These are phyloP conservation scores for Acanthococcus lagerstroemiae DNA, from an alignment of 2,888 invertebrate species.

Conservation along the genomic window DNA sequence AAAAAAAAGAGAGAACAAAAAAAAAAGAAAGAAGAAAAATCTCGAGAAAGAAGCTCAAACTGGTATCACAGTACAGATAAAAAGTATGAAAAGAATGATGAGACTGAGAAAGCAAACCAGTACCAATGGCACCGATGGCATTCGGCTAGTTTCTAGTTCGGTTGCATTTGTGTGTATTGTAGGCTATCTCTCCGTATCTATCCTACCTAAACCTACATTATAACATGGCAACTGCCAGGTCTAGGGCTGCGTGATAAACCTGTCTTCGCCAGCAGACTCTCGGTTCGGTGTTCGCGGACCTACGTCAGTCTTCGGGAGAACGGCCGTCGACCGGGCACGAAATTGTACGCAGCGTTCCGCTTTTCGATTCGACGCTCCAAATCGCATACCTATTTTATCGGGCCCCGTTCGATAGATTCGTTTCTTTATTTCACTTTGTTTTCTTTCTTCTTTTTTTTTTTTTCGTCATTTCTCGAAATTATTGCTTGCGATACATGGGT, in stretches of 20 bases:
- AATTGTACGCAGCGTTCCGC: too few species aligned
- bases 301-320: too few species aligned
- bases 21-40: neutral
- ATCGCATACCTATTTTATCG: neutral
- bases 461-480: too few species aligned
- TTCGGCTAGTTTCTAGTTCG: constrained; percentile 26
- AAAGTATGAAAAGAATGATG: constrained; percentile 28
- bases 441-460: too few species aligned
- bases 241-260: constrained; percentile 13
- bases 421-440: neutral
- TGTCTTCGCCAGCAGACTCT: constrained; percentile 16
- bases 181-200: too few species aligned
- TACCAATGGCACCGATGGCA: constrained; percentile 24
- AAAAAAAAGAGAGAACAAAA: neutral
- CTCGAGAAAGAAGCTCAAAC: too few species aligned
- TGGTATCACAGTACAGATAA: too few species aligned
- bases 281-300: constrained; percentile 2
- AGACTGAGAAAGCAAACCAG: constrained; percentile 28
- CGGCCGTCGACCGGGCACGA: too few species aligned
- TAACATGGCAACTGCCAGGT: neutral
- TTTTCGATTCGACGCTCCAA: neutral
- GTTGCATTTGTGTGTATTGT: too few species aligned
- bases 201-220: constrained; percentile 7
- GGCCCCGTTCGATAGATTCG: neutral
- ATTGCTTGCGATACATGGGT: too few species aligned